A percentile compares a stretch with the other conserved stretches of the same genome.
Evolutionary conservation across 2,888 invertebrate species (phyloP).

Genomic region (Meandrusa payeni): DNA sequence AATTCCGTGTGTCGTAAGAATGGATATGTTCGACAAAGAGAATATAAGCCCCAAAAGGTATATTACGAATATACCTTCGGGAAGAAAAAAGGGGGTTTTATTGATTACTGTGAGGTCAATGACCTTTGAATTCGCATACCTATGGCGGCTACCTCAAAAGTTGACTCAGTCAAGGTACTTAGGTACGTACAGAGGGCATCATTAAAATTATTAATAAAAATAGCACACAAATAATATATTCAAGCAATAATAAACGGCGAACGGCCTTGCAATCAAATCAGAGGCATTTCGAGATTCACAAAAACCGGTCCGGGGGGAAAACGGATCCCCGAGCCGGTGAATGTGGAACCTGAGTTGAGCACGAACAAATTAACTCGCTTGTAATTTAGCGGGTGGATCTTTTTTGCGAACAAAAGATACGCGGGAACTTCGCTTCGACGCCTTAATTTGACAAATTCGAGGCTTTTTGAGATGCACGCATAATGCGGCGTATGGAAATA

Average conservation of each 20-base stretch:
- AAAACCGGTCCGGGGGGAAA: constrained; percentile 10
- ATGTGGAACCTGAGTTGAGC: constrained; percentile 1
- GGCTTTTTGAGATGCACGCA: constrained; percentile 23
- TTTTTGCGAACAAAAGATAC: constrained; percentile 21
- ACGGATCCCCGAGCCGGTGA: background rate
- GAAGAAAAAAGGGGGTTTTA: too few relatives aligned
- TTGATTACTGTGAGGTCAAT: too few relatives aligned
- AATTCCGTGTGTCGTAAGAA: too few relatives aligned
- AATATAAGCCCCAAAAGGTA: too few relatives aligned
- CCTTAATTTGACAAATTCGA: constrained; percentile 41
- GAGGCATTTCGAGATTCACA: constrained; percentile 1
- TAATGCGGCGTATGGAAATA: constrained; percentile 22
- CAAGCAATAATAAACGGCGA: background rate
- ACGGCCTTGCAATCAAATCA: constrained; percentile 11
- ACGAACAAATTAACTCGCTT: constrained; percentile 6
- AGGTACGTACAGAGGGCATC: too few relatives aligned
- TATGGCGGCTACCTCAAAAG: too few relatives aligned
- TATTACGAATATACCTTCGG: too few relatives aligned
- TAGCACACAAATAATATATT: background rate
- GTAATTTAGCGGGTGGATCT: constrained; percentile 2
- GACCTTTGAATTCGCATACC: too few relatives aligned
- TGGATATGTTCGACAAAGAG: too few relatives aligned
- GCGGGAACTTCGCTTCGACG: constrained; percentile 27
- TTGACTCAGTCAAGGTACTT: too few relatives aligned
- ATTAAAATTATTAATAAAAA: background rate